Evolutionary conservation across 1,140 invertebrate genomes (phyloP).

Genomic region (Latrodectus geometricus): DNA sequence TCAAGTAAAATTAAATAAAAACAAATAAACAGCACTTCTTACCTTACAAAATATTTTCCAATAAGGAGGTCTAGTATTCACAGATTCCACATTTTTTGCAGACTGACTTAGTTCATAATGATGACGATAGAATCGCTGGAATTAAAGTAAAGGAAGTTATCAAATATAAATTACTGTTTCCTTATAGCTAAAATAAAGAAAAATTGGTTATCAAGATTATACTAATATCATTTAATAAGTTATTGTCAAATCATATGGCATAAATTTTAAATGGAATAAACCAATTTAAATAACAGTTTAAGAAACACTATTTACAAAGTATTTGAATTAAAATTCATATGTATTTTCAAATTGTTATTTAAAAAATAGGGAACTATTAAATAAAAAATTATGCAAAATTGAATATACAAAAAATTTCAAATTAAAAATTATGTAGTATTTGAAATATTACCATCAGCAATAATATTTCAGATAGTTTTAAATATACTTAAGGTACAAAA

Average conservation of each 20-base stretch:
- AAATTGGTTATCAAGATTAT: background rate
- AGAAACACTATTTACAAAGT: background rate
- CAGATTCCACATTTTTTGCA: conserved; percentile 13
- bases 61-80: conserved; percentile 40
- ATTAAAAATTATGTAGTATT: no score
- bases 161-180: background rate
- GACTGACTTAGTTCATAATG: conserved; percentile 31
- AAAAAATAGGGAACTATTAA: no score
- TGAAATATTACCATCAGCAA: no score
- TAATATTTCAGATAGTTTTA: no score
- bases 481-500: no score
- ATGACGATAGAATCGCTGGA: conserved; percentile 54
- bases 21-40: background rate
- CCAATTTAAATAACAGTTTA: background rate
- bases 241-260: background rate
- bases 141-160: conserved; percentile 9
- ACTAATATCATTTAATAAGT: background rate
- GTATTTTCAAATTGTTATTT: no score
- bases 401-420: no score
- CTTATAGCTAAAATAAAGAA: background rate
- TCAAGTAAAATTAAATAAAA: no score
- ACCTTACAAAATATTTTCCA: conserved; percentile 60
- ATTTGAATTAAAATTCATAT: no score
- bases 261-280: background rate
- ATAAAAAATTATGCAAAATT: no score